phyloP scores from a whole-genome alignment of 2,113 vertebrate species.

The Mus pahari region DNA sequence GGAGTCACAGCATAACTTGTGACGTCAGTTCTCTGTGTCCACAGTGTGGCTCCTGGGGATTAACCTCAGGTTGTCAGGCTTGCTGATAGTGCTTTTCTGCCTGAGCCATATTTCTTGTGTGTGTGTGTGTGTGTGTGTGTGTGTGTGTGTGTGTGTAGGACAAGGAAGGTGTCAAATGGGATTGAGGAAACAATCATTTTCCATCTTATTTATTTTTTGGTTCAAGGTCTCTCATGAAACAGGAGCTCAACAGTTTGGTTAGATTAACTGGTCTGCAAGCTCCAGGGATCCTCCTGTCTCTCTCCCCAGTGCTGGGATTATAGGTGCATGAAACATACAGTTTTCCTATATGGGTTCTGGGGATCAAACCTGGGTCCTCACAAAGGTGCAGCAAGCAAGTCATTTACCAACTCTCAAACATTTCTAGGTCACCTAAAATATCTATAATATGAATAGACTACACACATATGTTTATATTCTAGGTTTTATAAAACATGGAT shows the following conservation, averaged over 20 bases:
- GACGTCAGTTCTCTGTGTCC: too few species aligned
- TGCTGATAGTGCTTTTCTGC: neutral
- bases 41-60: neutral
- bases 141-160: too few species aligned
- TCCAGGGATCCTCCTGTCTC: neutral
- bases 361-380: neutral
- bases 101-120: neutral
- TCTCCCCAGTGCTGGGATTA: neutral
- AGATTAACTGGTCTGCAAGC: neutral
- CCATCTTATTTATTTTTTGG: neutral
- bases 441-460: neutral
- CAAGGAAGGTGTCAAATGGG: neutral
- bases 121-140: neutral
- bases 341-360: neutral
- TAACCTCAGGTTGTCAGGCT: neutral
- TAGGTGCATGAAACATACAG: neutral
- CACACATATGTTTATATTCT: neutral
- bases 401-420: neutral
- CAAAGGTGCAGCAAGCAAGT: neutral
- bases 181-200: neutral
- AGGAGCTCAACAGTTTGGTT: neutral
- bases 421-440: neutral
- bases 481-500: neutral
- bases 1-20: neutral
- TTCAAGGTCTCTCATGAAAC: neutral